A percentile compares a stretch with the other conserved stretches of the same genome.
Conservation (phyloP, 2,797 vertebrate species). For the Anisognathus igniventris region DNA sequence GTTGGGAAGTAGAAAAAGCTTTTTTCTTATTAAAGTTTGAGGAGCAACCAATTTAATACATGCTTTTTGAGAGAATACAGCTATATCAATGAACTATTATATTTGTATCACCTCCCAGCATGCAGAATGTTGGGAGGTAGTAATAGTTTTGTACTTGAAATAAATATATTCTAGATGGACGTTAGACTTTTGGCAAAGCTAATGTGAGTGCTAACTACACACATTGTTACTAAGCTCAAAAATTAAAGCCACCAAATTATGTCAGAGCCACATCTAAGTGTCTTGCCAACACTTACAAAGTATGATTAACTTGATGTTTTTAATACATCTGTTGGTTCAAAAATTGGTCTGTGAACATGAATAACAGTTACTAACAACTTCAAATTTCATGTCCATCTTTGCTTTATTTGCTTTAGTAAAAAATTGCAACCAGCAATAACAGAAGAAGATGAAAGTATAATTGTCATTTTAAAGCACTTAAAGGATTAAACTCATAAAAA, state of each 20-base stretch:
- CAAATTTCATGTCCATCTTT: background rate
- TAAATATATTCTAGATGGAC: background rate
- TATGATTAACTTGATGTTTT: background rate
- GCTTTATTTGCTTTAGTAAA: background rate
- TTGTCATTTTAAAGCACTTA: background rate
- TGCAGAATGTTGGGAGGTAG: background rate
- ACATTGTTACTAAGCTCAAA: background rate
- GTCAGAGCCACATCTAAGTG: background rate
- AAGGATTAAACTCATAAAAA: background rate
- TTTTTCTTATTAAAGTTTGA: background rate
- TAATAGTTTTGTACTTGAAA: background rate
- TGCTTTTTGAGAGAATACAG: background rate
- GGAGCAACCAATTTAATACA: background rate
- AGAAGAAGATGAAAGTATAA: background rate
- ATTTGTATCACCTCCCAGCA: background rate
- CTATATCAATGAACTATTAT: background rate
- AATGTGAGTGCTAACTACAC: rapidly evolving
- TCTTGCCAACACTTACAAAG: background rate
- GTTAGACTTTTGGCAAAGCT: background rate
- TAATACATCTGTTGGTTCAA: background rate
- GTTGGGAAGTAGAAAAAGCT: background rate
- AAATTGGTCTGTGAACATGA: background rate
- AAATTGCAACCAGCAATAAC: background rate
- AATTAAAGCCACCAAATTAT: background rate
- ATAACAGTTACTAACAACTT: background rate